Evolutionary conservation across 1,140 invertebrate genomes (phyloP), one percentile per base, ranked within the genome.

Genomic region (Zaprionus nigranus): DNA sequence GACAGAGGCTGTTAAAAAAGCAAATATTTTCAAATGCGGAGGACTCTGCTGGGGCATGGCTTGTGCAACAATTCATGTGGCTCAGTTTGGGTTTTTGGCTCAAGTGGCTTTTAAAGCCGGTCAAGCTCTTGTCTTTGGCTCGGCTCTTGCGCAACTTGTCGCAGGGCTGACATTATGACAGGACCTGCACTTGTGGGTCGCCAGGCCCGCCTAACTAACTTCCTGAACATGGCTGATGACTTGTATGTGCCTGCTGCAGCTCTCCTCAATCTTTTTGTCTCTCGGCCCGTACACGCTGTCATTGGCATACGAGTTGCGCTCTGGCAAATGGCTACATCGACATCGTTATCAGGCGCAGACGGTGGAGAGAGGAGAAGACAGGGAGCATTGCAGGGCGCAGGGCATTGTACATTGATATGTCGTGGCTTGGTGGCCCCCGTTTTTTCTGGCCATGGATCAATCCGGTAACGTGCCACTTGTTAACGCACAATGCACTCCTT

Each of bases 221-320:
- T 87, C 84, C 84, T 88, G 81, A 81, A 87, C 84, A 87, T 88
- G 84, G 70, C 74, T 81, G 84, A 87, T 87, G 84, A 87, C 84
- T 88, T 88, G 84, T 87, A 88, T 82, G 80, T 67, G 78, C 59
- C 59, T 75, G 49, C 64, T 54, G 67, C 40, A 61, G 74, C 74
- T 65, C 79, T 81, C 40, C 40, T 81, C 67, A 70, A 87, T 87
- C 84, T 81, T 83, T n/a, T 87, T 87, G 84, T 87, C 84, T 80
- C 49, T 74, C 63, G 46, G 70, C 77, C 63, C 67, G 43, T 79
- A 77, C 60, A 67, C 75, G 78, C 72, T 87, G 80, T 81, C 84
- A 79, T 82, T 88, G 84, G 82, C 80, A 81, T 77, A 83, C 63
- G 49, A 53, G 60, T 30, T 24, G 6, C 20, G 4, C 63, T 78